These are phyloP conservation scores for Drosophila rellima DNA, from an alignment of 2,888 invertebrate species.

Conservation along the genomic window DNA sequence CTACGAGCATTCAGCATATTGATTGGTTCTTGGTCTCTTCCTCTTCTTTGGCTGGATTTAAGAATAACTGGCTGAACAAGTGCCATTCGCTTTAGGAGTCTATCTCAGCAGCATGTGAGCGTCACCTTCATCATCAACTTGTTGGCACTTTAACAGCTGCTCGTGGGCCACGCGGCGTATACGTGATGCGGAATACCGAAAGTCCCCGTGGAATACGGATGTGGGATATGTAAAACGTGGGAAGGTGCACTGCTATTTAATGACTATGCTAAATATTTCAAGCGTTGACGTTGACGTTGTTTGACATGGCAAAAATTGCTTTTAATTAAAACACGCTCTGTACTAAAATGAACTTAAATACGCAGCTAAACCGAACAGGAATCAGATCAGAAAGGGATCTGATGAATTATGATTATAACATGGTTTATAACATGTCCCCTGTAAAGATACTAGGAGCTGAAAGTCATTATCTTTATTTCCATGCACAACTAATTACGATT, in stretches of 20 bases:
- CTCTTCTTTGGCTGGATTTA: conserved; percentile 27
- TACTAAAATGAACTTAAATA: conserved; percentile 29
- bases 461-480: too few relatives aligned
- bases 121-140: conserved; percentile 72
- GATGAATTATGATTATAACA: too few relatives aligned
- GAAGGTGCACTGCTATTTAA: conserved; percentile 34
- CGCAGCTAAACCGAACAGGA: not conserved
- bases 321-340: conserved; percentile 71
- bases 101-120: conserved; percentile 46
- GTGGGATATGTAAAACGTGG: not conserved
- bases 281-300: conserved; percentile 57
- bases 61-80: conserved; percentile 12
- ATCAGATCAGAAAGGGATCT: not conserved
- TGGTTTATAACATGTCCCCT: too few relatives aligned
- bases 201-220: not conserved
- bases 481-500: too few relatives aligned
- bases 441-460: too few relatives aligned
- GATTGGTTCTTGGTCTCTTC: conserved; percentile 62
- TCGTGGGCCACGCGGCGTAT: conserved; percentile 26
- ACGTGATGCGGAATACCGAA: conserved; percentile 16
- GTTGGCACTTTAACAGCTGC: conserved; percentile 70
- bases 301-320: conserved; percentile 72
- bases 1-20: conserved; percentile 56
- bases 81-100: not conserved
- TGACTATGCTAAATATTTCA: conserved; percentile 61